These are phyloP conservation scores for Merluccius polli DNA, from an alignment of 2,797 vertebrate genomes.

Conservation along the genomic window DNA sequence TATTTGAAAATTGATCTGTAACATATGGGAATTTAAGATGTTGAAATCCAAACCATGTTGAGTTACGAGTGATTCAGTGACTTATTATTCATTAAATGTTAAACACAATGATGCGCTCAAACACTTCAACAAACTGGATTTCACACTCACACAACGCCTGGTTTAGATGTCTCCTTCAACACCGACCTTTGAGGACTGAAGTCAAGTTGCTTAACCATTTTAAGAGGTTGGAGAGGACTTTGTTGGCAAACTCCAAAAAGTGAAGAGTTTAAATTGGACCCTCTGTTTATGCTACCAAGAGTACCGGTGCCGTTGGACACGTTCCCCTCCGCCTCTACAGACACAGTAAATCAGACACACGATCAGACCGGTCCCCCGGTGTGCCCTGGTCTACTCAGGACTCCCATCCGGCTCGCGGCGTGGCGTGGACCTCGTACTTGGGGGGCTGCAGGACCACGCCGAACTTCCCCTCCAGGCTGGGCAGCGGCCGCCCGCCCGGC, in stretches of 20 bases:
- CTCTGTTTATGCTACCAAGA: neutral
- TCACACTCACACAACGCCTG: neutral
- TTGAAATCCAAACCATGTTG: neutral
- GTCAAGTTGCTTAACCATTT: neutral
- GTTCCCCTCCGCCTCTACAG: neutral
- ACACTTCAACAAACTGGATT: neutral
- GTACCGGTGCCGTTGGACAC: neutral
- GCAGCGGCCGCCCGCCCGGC: conserved; percentile 73
- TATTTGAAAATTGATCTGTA: neutral
- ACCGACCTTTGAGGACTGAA: neutral
- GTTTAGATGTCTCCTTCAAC: neutral
- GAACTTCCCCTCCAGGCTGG: conserved; percentile 81
- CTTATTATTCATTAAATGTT: too few species aligned
- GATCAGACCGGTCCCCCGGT: neutral
- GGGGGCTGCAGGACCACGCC: conserved; percentile 84
- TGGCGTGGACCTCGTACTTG: conserved; percentile 78
- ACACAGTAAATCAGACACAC: too few species aligned
- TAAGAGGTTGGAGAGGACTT: neutral
- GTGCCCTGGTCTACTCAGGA: conserved; percentile 5
- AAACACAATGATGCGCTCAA: too few species aligned
- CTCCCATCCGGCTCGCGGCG: conserved; percentile 74
- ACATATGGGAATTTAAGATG: neutral
- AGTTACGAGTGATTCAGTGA: neutral
- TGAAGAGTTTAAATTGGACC: neutral
- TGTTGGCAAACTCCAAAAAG: neutral